Evolutionary conservation across 2,888 invertebrate species (phyloP), one percentile per base, ranked within the genome.

Genomic region (Pegoplata infirma): DNA sequence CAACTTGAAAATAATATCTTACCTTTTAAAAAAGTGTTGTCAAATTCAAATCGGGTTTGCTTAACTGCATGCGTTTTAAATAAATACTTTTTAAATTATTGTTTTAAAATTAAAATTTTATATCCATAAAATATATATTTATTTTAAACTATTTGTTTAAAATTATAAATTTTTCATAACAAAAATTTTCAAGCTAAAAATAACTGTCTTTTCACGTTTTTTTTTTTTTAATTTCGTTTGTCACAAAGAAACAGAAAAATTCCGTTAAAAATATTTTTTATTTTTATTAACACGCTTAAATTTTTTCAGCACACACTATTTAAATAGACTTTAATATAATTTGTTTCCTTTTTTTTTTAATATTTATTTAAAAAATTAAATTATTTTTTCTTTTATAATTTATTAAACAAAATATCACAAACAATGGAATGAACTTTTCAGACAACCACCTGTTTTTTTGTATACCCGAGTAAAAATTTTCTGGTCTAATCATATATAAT

Each of bases 311-410:
- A 21, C 6, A 7, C 19, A 44, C 58, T 56, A 40, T 17, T 56
- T 56, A 40, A 40, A 40, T 14, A 5, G 14, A n/a, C n/a, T n/a
- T n/a, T n/a, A n/a, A n/a, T n/a, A n/a, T n/a, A n/a, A n/a, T n/a
- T n/a, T n/a, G 1, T 59, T 14, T 51, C 53, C 23, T 7, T 21
- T 51, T 64, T 2, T 49, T 51, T 64, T 5, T 51, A 19, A 40
- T 40, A n/a, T 40, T 40, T 40, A 40, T 40, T 25, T 32, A 17
- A 55, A 55, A 55, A 55, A 17, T 55, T 16, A 53, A 44, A 23
- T 17, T 63, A 63, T 32, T 49, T 66, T 2, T n/a, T n/a, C n/a
- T 14, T 63, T 40, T 51, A 14, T n/a, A 40, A 3, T 56, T 63
- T 14, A 32, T 55, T n/a, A 12, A 36, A 8, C n/a, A 0, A 49